A percentile compares a stretch with the other conserved stretches of the same genome.
Conservation (phyloP, 2,888 invertebrate species). For the Philhelius pedissequus region DNA sequence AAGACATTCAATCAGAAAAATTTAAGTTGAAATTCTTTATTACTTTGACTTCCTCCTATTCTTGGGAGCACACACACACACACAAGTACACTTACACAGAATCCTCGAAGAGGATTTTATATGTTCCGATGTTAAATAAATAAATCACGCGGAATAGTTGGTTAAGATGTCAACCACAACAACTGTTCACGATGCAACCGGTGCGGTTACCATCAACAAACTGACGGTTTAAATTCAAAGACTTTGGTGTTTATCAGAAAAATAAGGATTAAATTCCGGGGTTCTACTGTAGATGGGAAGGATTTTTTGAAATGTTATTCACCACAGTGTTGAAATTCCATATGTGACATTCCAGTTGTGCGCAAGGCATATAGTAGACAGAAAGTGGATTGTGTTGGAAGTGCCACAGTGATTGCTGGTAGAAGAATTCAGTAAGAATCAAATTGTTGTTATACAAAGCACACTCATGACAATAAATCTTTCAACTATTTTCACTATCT, state of each 20-base stretch:
- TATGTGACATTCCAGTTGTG: not conserved
- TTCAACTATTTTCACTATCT: not conserved
- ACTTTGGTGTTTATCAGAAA: slow-evolving; percentile 53
- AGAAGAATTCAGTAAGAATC: not conserved
- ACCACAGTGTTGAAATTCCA: slow-evolving; percentile 49
- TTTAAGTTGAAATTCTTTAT: not conserved
- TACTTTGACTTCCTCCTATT: not conserved
- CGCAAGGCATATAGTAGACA: slow-evolving; percentile 31
- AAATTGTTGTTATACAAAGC: not conserved
- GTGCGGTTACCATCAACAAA: slow-evolving; percentile 64
- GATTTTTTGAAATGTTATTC: slow-evolving; percentile 23
- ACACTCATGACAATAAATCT: not conserved
- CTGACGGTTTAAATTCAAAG: slow-evolving; percentile 59
- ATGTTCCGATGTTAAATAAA: not conserved
- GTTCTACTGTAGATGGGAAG: slow-evolving; percentile 46
- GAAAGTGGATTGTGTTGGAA: not conserved
- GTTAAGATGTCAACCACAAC: not conserved
- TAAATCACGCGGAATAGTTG: not conserved
- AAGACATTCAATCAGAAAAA: not conserved
- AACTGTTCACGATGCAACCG: slow-evolving; percentile 58
- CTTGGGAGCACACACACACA: not conserved
- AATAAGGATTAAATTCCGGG: not conserved
- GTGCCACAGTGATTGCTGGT: not conserved
- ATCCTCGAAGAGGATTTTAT: not conserved
- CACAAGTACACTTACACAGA: not conserved